Base-by-base conservation (phyloP, 2,113 vertebrate species). In the Dunckerocampus dactyliophorus region DNA sequence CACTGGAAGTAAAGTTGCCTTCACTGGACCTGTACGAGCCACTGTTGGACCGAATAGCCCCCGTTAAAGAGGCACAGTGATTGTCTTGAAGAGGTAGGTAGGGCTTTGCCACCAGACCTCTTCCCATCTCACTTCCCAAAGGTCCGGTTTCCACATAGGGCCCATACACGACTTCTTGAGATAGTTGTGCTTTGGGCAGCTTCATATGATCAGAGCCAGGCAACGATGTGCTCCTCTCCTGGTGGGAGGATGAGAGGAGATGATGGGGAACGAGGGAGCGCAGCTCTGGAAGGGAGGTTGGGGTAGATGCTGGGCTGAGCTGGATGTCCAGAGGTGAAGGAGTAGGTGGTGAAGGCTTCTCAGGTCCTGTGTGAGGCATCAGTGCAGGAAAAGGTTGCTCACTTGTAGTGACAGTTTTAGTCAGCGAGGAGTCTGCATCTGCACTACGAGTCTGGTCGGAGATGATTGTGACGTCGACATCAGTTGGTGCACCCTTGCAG, bases 1-100 rank as follows among this genome's bases (percentile, higher is more conserved):
- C 92, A 69, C 94, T 94, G 62, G 94, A 94, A 81, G 95, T 94
- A 39, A 96, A 93, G 0, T 91, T 93, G 0, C 92, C 93, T 46
- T 95, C 94, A 0, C 71, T 84, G 15, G 63, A 82, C 85, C 93
- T 88, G 73, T 91, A 90, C 0, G 84, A 20, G 0, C 86, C 58
- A 8, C 89, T 49, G 0, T 75, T 24, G 0, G 76, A 17, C 0
- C 92, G 90, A 63, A 66, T 61, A 16, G 90, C 82, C 1, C 85
- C 72, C 0, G 92, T 57, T 2, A 92, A 89, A 15, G 84, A 59
- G 0, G 13, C 37, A 48, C 92, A 91, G 31, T 84, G 89, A 43
- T 63, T 81, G 58, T 94, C 92, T 75, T 93, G 52, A 47, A 88
- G 49, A 42, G 85, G 77, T 19, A 85, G 64, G 46, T 82, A 85